Evolutionary conservation across 2,888 invertebrate species (phyloP), one percentile per base, ranked within the genome.

Genomic region (Drosophila koepferae): DNA sequence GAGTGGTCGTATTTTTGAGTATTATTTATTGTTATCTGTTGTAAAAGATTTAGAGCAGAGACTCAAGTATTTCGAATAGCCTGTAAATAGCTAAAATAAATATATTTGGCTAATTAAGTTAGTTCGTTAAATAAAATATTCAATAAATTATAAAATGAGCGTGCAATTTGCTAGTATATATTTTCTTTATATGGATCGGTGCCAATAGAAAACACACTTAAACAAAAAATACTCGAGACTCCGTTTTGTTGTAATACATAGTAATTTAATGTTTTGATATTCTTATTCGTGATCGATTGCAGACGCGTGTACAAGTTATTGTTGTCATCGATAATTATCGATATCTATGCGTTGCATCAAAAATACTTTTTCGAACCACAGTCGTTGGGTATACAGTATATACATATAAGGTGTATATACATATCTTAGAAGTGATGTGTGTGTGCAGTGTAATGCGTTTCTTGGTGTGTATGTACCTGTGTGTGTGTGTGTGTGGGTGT

Each of bases 201-300:
- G 76, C 49, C 68, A 43, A 69, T 74, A 60, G 9, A 38, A 51
- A 49, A 49, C 71, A 65, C 58, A 73, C 82, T 77, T 85, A 74
- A 77, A 72, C 20, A 74, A 79, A 62, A 84, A 86, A 84, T 86
- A 88, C 86, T 88, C 89, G 86, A 86, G 86, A 88, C 86, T 86
- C 86, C 76, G 74, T 80, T 40, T 23, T 58, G 49, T 51, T 7
- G 62, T 85, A 82, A 86, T 86, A 82, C 82, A 80, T 75, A n/a
- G n/a, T n/a, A 65, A 44, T 65, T 41, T 56, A 7, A 7, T 28
- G 40, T 46, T 53, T 68, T 79, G 80, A 82, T 78, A 80, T 86
- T 86, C 78, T 49, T 54, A 38, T 78, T 49, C 60, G 70, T 74
- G 53, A 60, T 61, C 71, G 62, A 34, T 80, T 81, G 63, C 72